Conservation (phyloP, 2,888 invertebrate genomes). For the Andrena trimmerana region DNA sequence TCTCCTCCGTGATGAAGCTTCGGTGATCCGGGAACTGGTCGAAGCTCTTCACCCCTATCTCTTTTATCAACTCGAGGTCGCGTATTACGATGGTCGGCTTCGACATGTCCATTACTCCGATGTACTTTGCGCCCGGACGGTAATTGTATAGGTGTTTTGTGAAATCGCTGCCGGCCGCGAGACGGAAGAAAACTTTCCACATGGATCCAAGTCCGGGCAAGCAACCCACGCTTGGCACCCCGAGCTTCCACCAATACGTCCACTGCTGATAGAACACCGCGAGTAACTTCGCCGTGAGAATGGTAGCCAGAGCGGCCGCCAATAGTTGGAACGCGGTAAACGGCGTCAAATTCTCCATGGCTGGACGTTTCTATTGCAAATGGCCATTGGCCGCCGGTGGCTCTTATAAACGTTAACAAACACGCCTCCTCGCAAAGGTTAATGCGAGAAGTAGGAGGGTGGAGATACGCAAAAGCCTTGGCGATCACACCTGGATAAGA, state of each 20-base stretch:
- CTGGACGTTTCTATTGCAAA: not conserved
- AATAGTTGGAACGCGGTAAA: conserved; percentile 21
- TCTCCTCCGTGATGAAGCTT: conserved; percentile 71
- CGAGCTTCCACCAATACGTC: conserved; percentile 69
- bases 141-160: conserved; percentile 51
- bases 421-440: not conserved
- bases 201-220: conserved; percentile 60
- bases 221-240: conserved; percentile 54
- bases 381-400: not conserved
- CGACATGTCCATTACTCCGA: conserved; percentile 76
- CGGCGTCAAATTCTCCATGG: conserved; percentile 35
- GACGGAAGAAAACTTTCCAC: conserved; percentile 54
- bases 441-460: not conserved
- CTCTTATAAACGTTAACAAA: conserved; percentile 17
- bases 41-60: conserved; percentile 77
- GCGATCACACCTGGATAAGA: conserved; percentile 14
- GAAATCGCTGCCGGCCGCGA: conserved; percentile 34
- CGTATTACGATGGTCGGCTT: conserved; percentile 75
- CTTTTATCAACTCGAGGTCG: conserved; percentile 80
- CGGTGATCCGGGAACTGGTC: conserved; percentile 78
- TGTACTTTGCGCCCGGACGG: conserved; percentile 58
- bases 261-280: conserved; percentile 15
- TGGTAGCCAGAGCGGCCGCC: conserved; percentile 21
- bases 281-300: conserved; percentile 37
- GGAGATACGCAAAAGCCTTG: conserved; percentile 12